Conservation (phyloP, 1,140 invertebrate genomes). For the Maconellicoccus hirsutus region DNA sequence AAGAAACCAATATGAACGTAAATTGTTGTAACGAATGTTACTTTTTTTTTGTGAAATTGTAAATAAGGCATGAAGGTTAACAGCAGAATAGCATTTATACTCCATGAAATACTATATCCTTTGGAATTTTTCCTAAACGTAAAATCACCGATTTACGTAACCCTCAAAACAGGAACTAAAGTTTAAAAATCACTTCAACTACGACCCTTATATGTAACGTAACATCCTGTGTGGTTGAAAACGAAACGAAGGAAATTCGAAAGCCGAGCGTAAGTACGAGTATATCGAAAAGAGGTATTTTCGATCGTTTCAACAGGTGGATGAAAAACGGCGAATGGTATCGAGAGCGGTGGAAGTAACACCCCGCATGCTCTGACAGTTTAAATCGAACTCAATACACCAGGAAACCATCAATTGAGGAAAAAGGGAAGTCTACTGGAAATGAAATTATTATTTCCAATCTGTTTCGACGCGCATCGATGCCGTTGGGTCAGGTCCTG, state of each 20-base stretch:
- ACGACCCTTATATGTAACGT: background rate
- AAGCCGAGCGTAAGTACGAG: background rate
- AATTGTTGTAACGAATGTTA: no score
- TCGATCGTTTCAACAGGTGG: slow-evolving; percentile 2
- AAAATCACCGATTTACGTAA: background rate
- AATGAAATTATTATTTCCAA: slow-evolving; percentile 22
- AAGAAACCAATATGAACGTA: no score
- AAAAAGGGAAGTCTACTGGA: slow-evolving; percentile 9
- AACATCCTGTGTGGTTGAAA: background rate
- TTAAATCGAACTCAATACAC: slow-evolving; percentile 3
- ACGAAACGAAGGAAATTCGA: background rate
- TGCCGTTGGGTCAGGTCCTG: slow-evolving; percentile 17
- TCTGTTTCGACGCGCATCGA: slow-evolving; percentile 18
- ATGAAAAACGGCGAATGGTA: background rate
- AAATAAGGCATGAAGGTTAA: no score
- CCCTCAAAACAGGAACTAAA: background rate
- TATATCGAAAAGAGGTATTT: background rate
- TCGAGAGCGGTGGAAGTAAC: background rate
- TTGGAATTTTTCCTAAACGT: no score
- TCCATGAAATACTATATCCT: no score
- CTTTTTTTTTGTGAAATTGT: no score
- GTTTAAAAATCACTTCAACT: background rate
- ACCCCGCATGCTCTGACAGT: background rate
- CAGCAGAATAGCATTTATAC: no score
- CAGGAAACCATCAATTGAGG: slow-evolving; percentile 20